Evolutionary conservation across 2,797 vertebrate species (phyloP).

Genomic region (Enteromius paludinosus): DNA sequence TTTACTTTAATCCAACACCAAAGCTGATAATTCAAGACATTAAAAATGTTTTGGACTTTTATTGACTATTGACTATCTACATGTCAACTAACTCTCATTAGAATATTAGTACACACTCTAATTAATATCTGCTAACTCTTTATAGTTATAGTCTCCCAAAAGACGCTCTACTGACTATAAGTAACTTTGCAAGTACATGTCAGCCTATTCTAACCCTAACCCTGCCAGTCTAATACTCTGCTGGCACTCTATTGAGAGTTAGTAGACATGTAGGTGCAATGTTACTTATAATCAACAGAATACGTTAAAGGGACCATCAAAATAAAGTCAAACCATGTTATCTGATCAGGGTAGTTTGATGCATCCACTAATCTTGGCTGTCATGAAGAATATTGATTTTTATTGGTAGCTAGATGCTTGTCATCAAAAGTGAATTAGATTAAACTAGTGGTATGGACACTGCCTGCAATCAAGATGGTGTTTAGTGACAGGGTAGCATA

Average conservation of each 20-base stretch:
- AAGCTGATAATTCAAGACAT: neutral
- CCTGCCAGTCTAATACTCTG: too few relatives aligned
- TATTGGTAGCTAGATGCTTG: conserved; percentile 6
- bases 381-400: neutral
- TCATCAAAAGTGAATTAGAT: conserved; percentile 7
- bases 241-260: too few relatives aligned
- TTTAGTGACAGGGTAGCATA: neutral
- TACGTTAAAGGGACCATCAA: too few relatives aligned
- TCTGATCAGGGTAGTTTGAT: neutral
- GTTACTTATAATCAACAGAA: too few relatives aligned
- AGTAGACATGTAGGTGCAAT: too few relatives aligned
- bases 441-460: conserved; percentile 2
- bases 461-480: neutral
- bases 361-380: conserved; percentile 2
- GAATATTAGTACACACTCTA: too few relatives aligned
- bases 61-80: neutral
- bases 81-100: too few relatives aligned
- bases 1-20: neutral
- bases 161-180: too few relatives aligned
- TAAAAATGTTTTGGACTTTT: neutral
- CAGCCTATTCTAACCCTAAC: too few relatives aligned
- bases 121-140: too few relatives aligned
- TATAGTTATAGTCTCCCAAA: too few relatives aligned
- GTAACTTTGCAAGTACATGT: too few relatives aligned
- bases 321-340: neutral